Evolutionary conservation across 2,888 invertebrate genomes (phyloP), one percentile per base, ranked within the genome.

Genomic region (Amblyjoppa proteus): DNA sequence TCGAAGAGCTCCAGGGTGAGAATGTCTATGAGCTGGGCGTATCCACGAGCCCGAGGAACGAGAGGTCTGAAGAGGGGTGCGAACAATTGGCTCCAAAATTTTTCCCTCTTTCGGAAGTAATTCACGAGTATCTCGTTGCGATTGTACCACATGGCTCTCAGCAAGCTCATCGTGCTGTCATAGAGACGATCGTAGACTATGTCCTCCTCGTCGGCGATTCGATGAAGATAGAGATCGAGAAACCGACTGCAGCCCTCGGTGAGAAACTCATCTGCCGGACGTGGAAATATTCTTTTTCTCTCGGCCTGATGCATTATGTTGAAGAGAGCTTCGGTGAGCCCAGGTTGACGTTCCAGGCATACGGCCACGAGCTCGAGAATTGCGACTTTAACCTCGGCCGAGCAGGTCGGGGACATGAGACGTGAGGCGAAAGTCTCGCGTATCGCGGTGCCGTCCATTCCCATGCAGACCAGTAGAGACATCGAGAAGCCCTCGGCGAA

Each of bases 391-490:
- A 94, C 93, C 76, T 94, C 93, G 1, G 91, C 92, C 0, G 92
- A 92, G 61, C 96, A 96, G 5, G 95, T 95, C 0, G 94, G 93
- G 1, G 95, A 95, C 90, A 95, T 95, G 4, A 96, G 91, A 64
- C 96, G 93, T 1, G 95, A 94, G 5, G 96, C 94, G 68, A 95
- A 95, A 13, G 95, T 95, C 87, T 96, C 95, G n/a, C 96, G 93
- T 84, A 96, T 95, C 0, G 95, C 94, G 3, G 95, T 95, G 1
- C 95, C 95, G 82, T 96, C 95, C 91, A 95, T 95, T 16, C 96
- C 96, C 91, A 96, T 94, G 90, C 96, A 96, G 6, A 96, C 95
- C 68, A 96, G 91, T 20, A 96, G 92, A 0, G 96, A 96, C 94
- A 96, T 95, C 0, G 95, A 95, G 61, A 95, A 95, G 69, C 95